Conservation (phyloP, 2,113 vertebrate genomes). For the Epinephelus moara region DNA sequence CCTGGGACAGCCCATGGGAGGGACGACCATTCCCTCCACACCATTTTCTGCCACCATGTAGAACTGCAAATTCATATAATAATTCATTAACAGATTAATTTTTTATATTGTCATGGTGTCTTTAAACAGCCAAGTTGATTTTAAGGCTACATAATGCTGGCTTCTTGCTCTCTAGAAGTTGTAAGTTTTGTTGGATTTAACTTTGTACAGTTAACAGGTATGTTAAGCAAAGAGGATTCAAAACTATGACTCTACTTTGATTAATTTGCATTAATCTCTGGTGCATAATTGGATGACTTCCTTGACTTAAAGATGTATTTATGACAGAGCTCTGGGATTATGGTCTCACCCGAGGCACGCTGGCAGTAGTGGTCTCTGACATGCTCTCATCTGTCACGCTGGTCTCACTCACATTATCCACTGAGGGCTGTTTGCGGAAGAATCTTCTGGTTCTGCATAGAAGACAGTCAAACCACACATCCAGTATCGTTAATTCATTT, state of each 20-base stretch:
- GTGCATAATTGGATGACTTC: neutral
- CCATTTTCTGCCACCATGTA: constrained; percentile 79
- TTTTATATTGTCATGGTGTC: neutral
- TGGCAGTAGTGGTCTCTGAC: constrained; percentile 70
- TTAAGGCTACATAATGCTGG: neutral
- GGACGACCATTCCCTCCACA: constrained; percentile 52
- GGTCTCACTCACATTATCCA: constrained; percentile 80
- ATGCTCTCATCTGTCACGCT: constrained; percentile 66
- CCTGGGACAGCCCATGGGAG: constrained; percentile 65
- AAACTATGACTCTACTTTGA: neutral
- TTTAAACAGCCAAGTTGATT: neutral
- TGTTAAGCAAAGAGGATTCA: neutral
- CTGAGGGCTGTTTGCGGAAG: constrained; percentile 74
- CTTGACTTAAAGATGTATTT: neutral
- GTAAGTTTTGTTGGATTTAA: neutral
- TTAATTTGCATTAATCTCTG: neutral
- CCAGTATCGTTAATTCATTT: neutral
- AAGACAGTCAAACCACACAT: neutral
- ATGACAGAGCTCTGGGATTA: neutral
- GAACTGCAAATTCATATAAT: constrained; percentile 78
- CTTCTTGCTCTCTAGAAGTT: neutral
- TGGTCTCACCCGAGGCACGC: constrained; percentile 83
- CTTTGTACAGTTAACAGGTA: neutral
- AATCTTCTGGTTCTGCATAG: constrained; percentile 72
- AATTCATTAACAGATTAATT: fast-evolving